Evolutionary conservation across 1,140 invertebrate species (phyloP).

Genomic region (Andrena cerasifolii): DNA sequence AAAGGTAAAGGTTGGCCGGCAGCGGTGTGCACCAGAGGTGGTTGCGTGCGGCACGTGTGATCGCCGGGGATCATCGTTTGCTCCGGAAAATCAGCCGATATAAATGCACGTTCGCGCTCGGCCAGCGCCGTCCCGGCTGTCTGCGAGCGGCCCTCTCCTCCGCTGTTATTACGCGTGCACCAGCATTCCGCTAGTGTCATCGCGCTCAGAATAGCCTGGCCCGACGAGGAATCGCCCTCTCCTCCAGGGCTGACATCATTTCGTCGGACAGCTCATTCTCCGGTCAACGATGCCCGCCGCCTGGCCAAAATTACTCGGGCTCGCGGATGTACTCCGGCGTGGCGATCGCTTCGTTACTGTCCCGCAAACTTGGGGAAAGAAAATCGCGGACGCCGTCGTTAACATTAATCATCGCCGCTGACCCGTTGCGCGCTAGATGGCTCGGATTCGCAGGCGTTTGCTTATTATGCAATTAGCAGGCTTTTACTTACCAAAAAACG

Average conservation of each 20-base stretch:
- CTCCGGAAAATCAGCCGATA: slow-evolving; percentile 34
- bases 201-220: slow-evolving; percentile 19
- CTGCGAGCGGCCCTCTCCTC: background rate
- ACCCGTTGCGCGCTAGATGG: no score
- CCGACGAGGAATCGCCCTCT: slow-evolving; percentile 3
- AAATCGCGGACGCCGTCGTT: no score
- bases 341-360: background rate
- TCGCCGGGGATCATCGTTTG: slow-evolving; percentile 34
- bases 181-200: slow-evolving; percentile 37
- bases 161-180: slow-evolving; percentile 20
- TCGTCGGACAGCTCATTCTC: slow-evolving; percentile 8
- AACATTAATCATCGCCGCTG: no score
- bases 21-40: background rate
- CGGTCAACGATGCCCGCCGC: slow-evolving; percentile 1
- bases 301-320: background rate
- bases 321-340: no score
- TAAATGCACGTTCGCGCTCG: slow-evolving; percentile 35
- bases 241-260: slow-evolving; percentile 37
- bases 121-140: slow-evolving; percentile 6
- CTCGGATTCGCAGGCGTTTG: no score
- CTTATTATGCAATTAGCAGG: no score
- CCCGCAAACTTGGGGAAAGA: no score
- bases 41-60: slow-evolving; percentile 41
- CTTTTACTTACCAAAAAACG: no score
- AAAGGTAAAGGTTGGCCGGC: slow-evolving; percentile 50